Evolutionary conservation across 2,113 vertebrate genomes (phyloP).

Genomic region (Uria lomvia): DNA sequence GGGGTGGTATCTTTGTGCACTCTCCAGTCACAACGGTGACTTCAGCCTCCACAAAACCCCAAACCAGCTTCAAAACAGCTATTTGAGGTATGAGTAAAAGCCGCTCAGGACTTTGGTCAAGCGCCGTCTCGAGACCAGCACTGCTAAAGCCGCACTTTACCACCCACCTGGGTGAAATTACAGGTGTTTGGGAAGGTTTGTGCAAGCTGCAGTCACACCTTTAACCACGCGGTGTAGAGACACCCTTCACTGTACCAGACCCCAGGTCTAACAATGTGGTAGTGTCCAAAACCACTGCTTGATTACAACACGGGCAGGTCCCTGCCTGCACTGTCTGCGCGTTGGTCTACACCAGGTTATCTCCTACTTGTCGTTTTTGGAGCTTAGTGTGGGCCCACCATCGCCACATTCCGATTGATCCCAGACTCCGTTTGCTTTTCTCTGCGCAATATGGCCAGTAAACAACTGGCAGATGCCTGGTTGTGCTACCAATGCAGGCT

Average conservation of each 20-base stretch:
- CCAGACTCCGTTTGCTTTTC: not conserved
- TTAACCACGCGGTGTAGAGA: accelerated
- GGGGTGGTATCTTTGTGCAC: not conserved
- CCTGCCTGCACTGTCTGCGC: accelerated
- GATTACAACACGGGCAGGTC: accelerated
- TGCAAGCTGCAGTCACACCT: not conserved
- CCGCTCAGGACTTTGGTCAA: not conserved
- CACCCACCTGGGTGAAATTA: accelerated
- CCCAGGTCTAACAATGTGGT: not conserved
- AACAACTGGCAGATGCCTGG: not conserved
- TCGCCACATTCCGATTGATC: accelerated
- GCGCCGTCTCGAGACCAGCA: not conserved
- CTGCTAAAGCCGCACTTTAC: not conserved
- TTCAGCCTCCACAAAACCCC: not conserved
- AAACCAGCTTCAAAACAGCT: not conserved
- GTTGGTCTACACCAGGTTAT: not conserved
- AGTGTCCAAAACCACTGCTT: not conserved
- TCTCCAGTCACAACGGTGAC: not conserved
- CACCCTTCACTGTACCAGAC: accelerated
- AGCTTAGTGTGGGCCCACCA: not conserved
- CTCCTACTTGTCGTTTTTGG: not conserved
- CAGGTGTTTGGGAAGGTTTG: not conserved
- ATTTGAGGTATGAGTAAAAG: not conserved
- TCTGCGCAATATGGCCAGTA: not conserved
- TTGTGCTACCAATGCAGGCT: not conserved